These are phyloP conservation scores for Phorcus lineatus DNA, from an alignment of 2,888 invertebrate species.

Conservation along the genomic window DNA sequence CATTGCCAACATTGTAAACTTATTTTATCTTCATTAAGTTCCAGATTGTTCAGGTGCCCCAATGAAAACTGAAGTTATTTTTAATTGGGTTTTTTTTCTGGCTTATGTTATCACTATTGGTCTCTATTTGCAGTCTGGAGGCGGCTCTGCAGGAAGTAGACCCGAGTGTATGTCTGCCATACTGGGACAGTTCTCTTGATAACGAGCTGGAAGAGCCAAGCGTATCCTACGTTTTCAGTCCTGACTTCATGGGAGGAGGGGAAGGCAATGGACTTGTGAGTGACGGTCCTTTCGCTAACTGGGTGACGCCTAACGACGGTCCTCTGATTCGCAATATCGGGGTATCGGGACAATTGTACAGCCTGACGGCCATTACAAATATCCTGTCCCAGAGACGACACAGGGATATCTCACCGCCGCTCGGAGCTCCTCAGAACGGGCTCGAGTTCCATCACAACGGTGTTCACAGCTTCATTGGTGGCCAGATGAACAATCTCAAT, in stretches of 20 bases:
- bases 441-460: constrained; percentile 65
- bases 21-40: too few species aligned
- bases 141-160: constrained; percentile 62
- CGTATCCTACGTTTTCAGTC: constrained; percentile 57
- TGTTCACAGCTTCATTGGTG: constrained; percentile 62
- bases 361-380: constrained; percentile 43
- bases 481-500: constrained; percentile 59
- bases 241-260: constrained; percentile 57
- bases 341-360: constrained; percentile 56
- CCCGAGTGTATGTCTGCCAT: constrained; percentile 60
- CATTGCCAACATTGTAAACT: too few species aligned
- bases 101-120: too few species aligned
- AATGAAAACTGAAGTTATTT: too few species aligned
- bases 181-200: constrained; percentile 66
- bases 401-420: constrained; percentile 51
- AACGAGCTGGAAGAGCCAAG: constrained; percentile 50
- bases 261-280: constrained; percentile 51
- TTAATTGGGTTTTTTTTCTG: too few species aligned
- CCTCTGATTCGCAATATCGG: constrained; percentile 60
- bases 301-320: constrained; percentile 53
- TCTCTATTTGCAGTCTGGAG: constrained; percentile 42
- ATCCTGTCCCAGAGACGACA: constrained; percentile 44
- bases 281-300: constrained; percentile 62
- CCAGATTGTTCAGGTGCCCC: too few species aligned
- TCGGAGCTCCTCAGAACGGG: constrained; percentile 52